Percentiles rank a stretch among this genome's conserved stretches.
These are phyloP conservation scores for Drosophila nasuta DNA, from an alignment of 1,140 invertebrate species.

Conservation along the genomic window DNA sequence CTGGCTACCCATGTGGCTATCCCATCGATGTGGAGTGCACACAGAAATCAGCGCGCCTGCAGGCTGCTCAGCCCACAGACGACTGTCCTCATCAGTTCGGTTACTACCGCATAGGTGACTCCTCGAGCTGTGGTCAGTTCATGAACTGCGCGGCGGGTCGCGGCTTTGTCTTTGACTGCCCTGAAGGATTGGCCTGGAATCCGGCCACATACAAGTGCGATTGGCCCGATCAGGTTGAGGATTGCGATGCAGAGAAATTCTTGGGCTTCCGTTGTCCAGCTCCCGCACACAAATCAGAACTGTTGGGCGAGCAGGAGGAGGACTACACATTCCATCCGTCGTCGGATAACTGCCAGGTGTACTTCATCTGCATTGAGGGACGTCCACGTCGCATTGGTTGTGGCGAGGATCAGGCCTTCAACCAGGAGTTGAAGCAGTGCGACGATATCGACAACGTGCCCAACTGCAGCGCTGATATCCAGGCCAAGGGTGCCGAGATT, in stretches of 20 bases:
- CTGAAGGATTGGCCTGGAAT: slow-evolving; percentile 94
- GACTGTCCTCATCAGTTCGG: slow-evolving; percentile 95
- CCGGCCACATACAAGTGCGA: slow-evolving; percentile 91
- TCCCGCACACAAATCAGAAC: slow-evolving; percentile 84
- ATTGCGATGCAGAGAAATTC: slow-evolving; percentile 91
- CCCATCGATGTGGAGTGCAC: slow-evolving; percentile 92
- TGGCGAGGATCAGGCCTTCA: slow-evolving; percentile 92
- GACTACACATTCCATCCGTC: slow-evolving; percentile 87
- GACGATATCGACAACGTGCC: slow-evolving; percentile 92
- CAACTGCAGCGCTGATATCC: slow-evolving; percentile 86
- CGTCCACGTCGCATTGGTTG: slow-evolving; percentile 90
- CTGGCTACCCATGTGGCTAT: slow-evolving; percentile 92
- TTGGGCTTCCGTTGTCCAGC: slow-evolving; percentile 89
- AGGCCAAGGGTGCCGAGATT: slow-evolving; percentile 71
- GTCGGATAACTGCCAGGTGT: slow-evolving; percentile 90
- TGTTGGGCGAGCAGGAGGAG: slow-evolving; percentile 79
- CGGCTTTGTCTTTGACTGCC: slow-evolving; percentile 86
- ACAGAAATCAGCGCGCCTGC: slow-evolving; percentile 88
- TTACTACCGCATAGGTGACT: slow-evolving; percentile 91
- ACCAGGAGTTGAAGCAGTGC: slow-evolving; percentile 90
- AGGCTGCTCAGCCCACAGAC: slow-evolving; percentile 87
- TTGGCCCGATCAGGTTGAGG: slow-evolving; percentile 93
- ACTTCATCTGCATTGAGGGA: slow-evolving; percentile 92
- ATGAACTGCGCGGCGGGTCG: slow-evolving; percentile 93
- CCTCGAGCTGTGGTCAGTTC: slow-evolving; percentile 91